Evolutionary conservation across 2,888 invertebrate species (phyloP), one percentile per base, ranked within the genome.

Genomic region (Toxonevra muliebris): DNA sequence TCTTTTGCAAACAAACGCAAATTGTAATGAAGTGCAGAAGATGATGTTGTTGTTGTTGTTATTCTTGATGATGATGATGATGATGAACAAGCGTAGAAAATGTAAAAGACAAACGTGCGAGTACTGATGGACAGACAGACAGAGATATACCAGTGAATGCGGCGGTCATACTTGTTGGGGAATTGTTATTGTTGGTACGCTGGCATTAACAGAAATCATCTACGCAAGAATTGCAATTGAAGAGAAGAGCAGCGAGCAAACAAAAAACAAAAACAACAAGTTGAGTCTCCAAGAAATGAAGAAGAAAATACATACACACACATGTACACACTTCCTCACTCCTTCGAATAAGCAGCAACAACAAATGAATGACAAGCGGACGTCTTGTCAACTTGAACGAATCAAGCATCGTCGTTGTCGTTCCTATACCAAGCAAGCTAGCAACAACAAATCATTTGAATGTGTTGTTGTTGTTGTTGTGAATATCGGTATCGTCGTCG

Each of bases 361-460:
- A 17, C 19, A 54, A 19, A 12, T 7, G 60, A 48, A 12, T 60
- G 48, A 60, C 60, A 48, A 9, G 48, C 48, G 48, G 48, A 48
- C 48, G 48, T 48, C 48, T 30, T 48, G 65, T 69, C 68, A 68
- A 65, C 64, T 65, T 59, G 64, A 61, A 68, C 64, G 68, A 42
- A 61, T 67, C 63, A 67, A 65, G 61, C 40, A 45, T 43, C 17
- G 42, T 9, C 15, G 61, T 30, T 9, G n/a, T 11, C 3, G 48
- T 13, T 17, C 10, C 9, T 17, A 20, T 19, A 20, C 13, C 30
- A 19, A 43, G 41, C 40, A 53, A 53, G 50, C 42, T 30, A 9
- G 43, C 30, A 17, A 48, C 48, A 13, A 48, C 15, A 15, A 48
- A 48, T 5, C 17, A 43, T 55, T 30, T 30, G 30, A 63, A n/a